These are phyloP conservation scores for Drosophila histrio DNA, from an alignment of 2,888 invertebrate genomes.

Conservation along the genomic window DNA sequence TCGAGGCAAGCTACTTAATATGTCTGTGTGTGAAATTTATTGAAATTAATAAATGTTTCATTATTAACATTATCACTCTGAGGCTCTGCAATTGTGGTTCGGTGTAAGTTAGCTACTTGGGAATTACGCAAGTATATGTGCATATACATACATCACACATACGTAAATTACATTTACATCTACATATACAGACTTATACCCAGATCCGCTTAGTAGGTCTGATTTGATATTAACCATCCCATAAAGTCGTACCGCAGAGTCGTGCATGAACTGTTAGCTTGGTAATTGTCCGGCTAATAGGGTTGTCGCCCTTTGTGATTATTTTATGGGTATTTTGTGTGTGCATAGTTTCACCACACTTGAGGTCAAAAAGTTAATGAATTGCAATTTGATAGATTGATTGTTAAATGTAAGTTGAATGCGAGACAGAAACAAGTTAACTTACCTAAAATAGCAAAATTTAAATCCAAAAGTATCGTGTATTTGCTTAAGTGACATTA, in stretches of 20 bases:
- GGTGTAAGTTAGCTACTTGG: neutral
- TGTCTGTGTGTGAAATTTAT: slow-evolving; percentile 26
- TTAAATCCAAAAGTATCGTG: neutral
- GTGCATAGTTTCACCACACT: slow-evolving; percentile 2
- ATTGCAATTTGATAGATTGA: slow-evolving; percentile 47
- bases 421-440: neutral
- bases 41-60: slow-evolving; percentile 57
- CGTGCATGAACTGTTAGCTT: neutral
- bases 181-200: neutral
- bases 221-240: slow-evolving; percentile 17
- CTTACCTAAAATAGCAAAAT: neutral
- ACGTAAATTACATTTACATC: neutral
- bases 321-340: slow-evolving; percentile 41
- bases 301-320: slow-evolving; percentile 38
- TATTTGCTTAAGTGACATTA: neutral
- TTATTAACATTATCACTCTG: slow-evolving; percentile 28
- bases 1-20: neutral
- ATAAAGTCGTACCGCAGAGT: slow-evolving; percentile 26
- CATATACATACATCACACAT: neutral
- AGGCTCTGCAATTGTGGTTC: neutral
- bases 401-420: neutral
- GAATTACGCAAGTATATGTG: neutral
- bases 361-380: slow-evolving; percentile 59
- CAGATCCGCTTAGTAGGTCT: neutral
- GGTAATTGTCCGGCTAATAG: slow-evolving; percentile 12